Base-by-base conservation (phyloP, 2,113 vertebrate genomes). In the Scatophagus argus region DNA sequence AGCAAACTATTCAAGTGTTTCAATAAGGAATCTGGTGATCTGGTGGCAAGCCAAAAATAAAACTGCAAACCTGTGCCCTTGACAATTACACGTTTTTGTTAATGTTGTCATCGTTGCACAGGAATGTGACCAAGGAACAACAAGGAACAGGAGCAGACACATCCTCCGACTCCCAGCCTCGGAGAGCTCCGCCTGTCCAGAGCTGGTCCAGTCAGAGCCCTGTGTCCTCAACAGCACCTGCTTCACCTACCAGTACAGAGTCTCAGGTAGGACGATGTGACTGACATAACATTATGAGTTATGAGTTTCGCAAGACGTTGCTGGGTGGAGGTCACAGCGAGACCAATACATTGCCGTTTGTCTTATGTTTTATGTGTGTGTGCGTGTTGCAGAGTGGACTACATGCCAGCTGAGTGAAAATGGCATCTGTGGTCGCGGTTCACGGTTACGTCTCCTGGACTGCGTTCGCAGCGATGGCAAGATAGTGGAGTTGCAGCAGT, bases 181-280 rank as follows among this genome's bases (percentile, higher is more conserved):
- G 3, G 89, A 93, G 0, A 94, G 90, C 62, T 83, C 81, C 0
- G 11, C 54, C 34, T 99, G 97, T 88, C 96, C 97, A 3, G 96
- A 97, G 72, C 92, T 85, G 32, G 89, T 94, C 13, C 95, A 99
- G 82, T 94, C 93, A 36, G 96, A 95, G 70, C 93, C 95, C 21
- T 99, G 98, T 62, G 58, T 96, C 67, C 93, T 97, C 77, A 99
- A 99, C 90, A 94, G 93, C 83, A 98, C 97, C 69, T 99, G 97
- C 91, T 98, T 97, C 94, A 96, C 95, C 1, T 98, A 97, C 89
- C 93, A 94, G 19, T 96, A 98, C 93, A 95, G 93, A 74, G 88
- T 97, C 78, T 97, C 98, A 94, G 97, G 98, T 99, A 92, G 44
- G 70, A 75, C 1, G 0, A 47, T 23, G 23, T 65, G 34, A n/a